Conservation (phyloP, 2,113 vertebrate species). For the Apodemus speciosus region DNA sequence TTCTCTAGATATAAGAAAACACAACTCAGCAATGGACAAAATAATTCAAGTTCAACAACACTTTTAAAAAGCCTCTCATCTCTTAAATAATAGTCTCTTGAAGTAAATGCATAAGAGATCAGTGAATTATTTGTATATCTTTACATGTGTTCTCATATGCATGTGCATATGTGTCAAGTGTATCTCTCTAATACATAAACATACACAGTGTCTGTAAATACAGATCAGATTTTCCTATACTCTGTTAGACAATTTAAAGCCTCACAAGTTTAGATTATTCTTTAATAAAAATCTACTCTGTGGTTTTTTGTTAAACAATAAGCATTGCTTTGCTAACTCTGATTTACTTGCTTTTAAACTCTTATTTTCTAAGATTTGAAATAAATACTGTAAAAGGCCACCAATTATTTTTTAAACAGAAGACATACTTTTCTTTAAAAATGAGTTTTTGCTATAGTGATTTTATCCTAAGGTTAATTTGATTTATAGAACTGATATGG, state of each 20-base stretch:
- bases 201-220: background rate
- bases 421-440: slow-evolving; percentile 42
- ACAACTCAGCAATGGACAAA: background rate
- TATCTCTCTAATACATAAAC: slow-evolving; percentile 39
- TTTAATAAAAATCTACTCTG: slow-evolving; percentile 34
- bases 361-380: slow-evolving; percentile 17
- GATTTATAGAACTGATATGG: slow-evolving; percentile 64
- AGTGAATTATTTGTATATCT: background rate
- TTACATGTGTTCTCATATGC: background rate
- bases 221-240: background rate
- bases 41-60: slow-evolving; percentile 31
- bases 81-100: slow-evolving; percentile 48
- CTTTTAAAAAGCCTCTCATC: background rate
- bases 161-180: background rate
- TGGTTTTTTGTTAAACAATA: slow-evolving; percentile 30
- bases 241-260: slow-evolving; percentile 11
- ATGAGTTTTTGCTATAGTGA: slow-evolving; percentile 47
- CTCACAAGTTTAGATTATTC: background rate
- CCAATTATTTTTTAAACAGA: background rate
- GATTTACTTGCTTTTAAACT: background rate
- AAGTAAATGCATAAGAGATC: slow-evolving; percentile 26
- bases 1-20: background rate
- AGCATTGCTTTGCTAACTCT: slow-evolving; percentile 1
- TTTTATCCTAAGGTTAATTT: slow-evolving; percentile 66
- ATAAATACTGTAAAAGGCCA: background rate